Conservation (phyloP, 1,140 invertebrate genomes). For the Drosophila orosa region DNA sequence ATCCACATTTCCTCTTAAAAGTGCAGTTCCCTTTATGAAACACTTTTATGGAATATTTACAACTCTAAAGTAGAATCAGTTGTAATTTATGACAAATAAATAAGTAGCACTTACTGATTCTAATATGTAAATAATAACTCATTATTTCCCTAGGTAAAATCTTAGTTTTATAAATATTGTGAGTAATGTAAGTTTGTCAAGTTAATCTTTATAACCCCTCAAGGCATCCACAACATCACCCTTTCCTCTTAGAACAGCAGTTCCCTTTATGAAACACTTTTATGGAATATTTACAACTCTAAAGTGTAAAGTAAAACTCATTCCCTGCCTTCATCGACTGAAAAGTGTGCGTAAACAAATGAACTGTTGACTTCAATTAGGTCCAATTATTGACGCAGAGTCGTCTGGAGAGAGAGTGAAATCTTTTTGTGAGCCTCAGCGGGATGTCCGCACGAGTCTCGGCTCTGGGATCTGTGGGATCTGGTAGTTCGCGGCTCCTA, state of each 20-base stretch:
- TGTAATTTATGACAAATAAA: too few species aligned
- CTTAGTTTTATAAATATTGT: not conserved
- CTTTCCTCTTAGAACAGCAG: not conserved
- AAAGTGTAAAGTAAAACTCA: conserved; percentile 17
- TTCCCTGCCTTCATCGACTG: conserved; percentile 24
- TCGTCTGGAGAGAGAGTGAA: conserved; percentile 45
- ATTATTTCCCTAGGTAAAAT: too few species aligned
- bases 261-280: not conserved
- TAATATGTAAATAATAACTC: not conserved
- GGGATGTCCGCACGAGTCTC: conserved; percentile 46
- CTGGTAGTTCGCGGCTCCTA: not conserved
- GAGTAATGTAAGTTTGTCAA: not conserved
- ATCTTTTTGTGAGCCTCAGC: conserved; percentile 43
- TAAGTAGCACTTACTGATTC: too few species aligned
- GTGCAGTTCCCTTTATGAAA: not conserved
- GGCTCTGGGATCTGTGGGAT: conserved; percentile 12
- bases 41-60: not conserved
- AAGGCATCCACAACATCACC: not conserved
- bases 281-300: not conserved
- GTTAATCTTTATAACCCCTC: not conserved
- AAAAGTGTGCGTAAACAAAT: conserved; percentile 69
- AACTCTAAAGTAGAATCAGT: too few species aligned
- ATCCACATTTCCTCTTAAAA: not conserved
- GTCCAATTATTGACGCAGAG: conserved; percentile 75
- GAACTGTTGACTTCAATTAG: conserved; percentile 76